Percentiles rank a stretch among this genome's conserved stretches.
Conservation (phyloP, 2,113 vertebrate genomes). For the Oenanthe oenanthe region DNA sequence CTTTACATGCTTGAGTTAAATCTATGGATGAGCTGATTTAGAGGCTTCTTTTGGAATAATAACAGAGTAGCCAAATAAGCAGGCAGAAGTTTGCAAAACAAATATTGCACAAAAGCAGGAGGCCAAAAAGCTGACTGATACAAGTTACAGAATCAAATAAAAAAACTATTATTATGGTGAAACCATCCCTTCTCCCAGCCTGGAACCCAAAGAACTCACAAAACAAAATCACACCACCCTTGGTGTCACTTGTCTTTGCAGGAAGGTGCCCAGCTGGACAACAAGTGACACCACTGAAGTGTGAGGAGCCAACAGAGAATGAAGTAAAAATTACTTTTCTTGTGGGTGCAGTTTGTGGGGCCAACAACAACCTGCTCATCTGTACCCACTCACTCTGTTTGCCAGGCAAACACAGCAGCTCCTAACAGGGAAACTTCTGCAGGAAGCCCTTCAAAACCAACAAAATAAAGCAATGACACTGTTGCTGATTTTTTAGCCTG, state of each 20-base stretch:
- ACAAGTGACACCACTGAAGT: background rate
- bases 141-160: background rate
- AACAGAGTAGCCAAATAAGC: background rate
- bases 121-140: background rate
- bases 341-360: background rate
- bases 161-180: background rate
- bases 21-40: background rate
- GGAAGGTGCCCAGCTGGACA: background rate
- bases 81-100: background rate
- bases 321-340: background rate
- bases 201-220: background rate
- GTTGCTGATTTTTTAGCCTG: background rate
- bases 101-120: background rate
- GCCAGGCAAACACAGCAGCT: background rate
- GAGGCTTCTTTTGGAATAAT: background rate
- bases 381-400: background rate
- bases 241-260: background rate
- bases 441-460: background rate
- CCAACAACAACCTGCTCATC: background rate
- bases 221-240: background rate
- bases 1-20: background rate
- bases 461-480: background rate
- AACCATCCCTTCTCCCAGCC: background rate
- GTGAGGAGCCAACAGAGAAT: background rate
- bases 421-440: background rate